Evolutionary conservation across 2,113 vertebrate genomes (phyloP).

Genomic region (Ploceus nigricollis): DNA sequence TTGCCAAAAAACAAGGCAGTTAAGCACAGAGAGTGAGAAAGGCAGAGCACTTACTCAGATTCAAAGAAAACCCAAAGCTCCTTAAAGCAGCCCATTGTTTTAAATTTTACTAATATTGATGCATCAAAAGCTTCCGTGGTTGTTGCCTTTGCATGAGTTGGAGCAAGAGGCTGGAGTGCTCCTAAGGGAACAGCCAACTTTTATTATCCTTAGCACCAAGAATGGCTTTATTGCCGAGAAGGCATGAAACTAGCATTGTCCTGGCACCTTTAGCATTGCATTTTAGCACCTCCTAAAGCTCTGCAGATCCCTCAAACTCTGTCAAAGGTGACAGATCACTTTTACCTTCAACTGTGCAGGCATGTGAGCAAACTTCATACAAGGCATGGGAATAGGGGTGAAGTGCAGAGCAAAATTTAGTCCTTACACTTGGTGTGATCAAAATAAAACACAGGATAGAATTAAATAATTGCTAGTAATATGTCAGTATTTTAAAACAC

Average conservation of each 20-base stretch:
- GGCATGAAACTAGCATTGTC: not conserved
- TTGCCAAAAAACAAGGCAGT: conserved; percentile 36
- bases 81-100: not conserved
- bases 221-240: not conserved
- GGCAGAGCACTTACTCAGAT: not conserved
- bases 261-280: no score
- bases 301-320: not conserved
- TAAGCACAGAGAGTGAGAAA: conserved; percentile 5
- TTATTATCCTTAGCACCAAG: not conserved
- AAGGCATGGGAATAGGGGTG: not conserved
- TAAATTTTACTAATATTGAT: not conserved
- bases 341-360: not conserved
- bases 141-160: not conserved
- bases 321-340: not conserved
- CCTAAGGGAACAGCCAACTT: not conserved
- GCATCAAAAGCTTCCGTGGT: not conserved
- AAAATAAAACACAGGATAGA: not conserved
- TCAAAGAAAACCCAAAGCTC: not conserved
- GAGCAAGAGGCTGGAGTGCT: not conserved
- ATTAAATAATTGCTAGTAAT: not conserved
- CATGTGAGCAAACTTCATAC: not conserved
- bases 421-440: not conserved
- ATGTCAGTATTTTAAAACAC: not conserved
- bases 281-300: not conserved
- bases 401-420: not conserved